Base-by-base conservation (phyloP, 2,113 vertebrate genomes). In the Hassar affinis region DNA sequence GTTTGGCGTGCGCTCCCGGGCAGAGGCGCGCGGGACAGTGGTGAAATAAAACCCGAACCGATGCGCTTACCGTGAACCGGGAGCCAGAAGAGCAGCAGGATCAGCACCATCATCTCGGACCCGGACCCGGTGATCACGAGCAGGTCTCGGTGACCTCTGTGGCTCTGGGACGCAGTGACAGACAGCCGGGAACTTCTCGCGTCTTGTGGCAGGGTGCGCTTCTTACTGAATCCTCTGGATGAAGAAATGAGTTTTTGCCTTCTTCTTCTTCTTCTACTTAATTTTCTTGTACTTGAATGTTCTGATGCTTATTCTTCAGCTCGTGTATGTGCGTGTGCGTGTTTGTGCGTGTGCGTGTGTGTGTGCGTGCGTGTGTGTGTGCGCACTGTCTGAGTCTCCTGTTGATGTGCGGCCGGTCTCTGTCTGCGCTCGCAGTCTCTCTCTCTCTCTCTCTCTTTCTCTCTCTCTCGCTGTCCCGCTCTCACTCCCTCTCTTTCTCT, bases 1-100 rank as follows among this genome's bases (percentile, higher is more conserved):
- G 2, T 22, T 38, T 17, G 20, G 51, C 38, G 72, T 27, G 72
- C 72, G 47, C 47, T 30, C n/a, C 27, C 47, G 22, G 72, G 56
- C 15, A n/a, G 47, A 66, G 30, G 49, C 30, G 79, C 61, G 64
- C 79, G 45, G 62, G 49, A 68, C 79, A 76, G 6, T 64, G 15
- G 22, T 79, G 15, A 30, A 69, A 79, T 59, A 57, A 68, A 77
- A 42, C 72, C 74, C 72, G 56, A 66, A 88, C 81, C 90, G 88
- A 92, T 94, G 88, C 90, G 88, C 93, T 94, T 89, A 95, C 94
- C 91, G 17, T 92, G 92, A 91, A 89, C 89, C 78, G 88, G 85
- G 89, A 93, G 87, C 88, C 93, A 93, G 86, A 93, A 87, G 83
- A 94, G 84, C 68, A 93, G 84, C 57, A 93, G 87, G 88, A 93